phyloP scores from a whole-genome alignment of 92 coral and sea anemone genomes.

The Epizoanthus stellaris region DNA sequence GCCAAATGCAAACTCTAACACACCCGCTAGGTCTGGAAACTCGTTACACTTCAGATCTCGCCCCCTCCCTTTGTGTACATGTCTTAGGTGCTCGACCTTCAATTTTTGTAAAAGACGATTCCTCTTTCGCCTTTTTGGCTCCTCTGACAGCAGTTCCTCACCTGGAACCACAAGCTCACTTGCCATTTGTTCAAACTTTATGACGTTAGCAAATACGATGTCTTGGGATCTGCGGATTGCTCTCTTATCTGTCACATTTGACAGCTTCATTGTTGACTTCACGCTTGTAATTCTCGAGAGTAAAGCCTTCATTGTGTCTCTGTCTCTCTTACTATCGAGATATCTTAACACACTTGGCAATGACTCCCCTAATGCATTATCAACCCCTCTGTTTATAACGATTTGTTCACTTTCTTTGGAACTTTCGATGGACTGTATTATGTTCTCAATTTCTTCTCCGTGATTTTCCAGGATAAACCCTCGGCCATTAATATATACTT shows the following conservation, averaged over 20 bases:
- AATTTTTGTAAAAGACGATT: constrained; percentile 50
- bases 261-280: constrained; percentile 32
- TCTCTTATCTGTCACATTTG: constrained; percentile 13
- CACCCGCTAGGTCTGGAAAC: constrained; percentile 52
- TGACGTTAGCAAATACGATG: constrained; percentile 15
- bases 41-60: constrained; percentile 48
- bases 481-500: constrained; percentile 41
- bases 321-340: constrained; percentile 45
- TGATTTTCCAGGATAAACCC: constrained; percentile 55
- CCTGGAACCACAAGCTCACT: constrained; percentile 13
- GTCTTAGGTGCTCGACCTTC: constrained; percentile 59
- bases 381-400: constrained; percentile 29
- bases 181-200: constrained; percentile 34
- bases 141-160: constrained; percentile 26
- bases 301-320: constrained; percentile 29
- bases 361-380: not conserved
- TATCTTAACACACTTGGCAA: not conserved
- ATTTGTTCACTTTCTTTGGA: not conserved
- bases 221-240: constrained; percentile 6
- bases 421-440: constrained; percentile 27
- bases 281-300: constrained; percentile 34
- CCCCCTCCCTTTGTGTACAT: constrained; percentile 46
- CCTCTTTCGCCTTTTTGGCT: constrained; percentile 35
- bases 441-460: constrained; percentile 12
- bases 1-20: constrained; percentile 54